Evolutionary conservation across 2,888 invertebrate genomes (phyloP).

Genomic region (Luperina nickerlii): DNA sequence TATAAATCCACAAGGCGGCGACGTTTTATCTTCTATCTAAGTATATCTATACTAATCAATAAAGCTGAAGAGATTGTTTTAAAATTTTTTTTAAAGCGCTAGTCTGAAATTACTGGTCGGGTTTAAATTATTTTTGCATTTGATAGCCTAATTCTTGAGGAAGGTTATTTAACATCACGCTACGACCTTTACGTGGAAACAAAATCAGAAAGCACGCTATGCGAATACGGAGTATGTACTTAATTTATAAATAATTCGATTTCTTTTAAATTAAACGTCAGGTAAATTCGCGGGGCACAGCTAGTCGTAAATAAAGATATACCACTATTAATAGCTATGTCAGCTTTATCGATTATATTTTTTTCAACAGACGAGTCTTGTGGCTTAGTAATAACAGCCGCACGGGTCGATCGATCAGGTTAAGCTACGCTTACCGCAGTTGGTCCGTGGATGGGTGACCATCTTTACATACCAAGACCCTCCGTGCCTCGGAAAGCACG

Average conservation of each 20-base stretch:
- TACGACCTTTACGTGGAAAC: not conserved
- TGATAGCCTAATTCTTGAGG: not conserved
- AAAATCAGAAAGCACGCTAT: not conserved
- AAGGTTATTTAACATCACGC: not conserved
- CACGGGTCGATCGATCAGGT: too few relatives aligned
- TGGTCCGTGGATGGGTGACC: too few relatives aligned
- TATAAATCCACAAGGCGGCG: not conserved
- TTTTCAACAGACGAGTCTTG: constrained; percentile 1
- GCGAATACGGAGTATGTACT: too few relatives aligned
- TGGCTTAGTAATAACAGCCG: too few relatives aligned
- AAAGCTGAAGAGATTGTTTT: not conserved
- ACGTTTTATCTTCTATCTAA: not conserved
- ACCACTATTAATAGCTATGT: too few relatives aligned
- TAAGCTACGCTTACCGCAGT: too few relatives aligned
- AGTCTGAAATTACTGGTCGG: not conserved
- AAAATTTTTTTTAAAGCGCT: not conserved
- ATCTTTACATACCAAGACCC: too few relatives aligned
- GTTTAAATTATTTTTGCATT: not conserved
- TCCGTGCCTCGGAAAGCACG: too few relatives aligned
- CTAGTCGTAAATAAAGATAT: not conserved
- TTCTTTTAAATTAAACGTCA: not conserved
- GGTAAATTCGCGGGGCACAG: not conserved
- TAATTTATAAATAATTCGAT: not conserved
- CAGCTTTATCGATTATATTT: constrained; percentile 15
- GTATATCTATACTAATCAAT: not conserved